A percentile compares a stretch with the other conserved stretches of the same genome.
Evolutionary conservation across 2,888 invertebrate species (phyloP).

Genomic region (Stenoptilia bipunctidactyla): DNA sequence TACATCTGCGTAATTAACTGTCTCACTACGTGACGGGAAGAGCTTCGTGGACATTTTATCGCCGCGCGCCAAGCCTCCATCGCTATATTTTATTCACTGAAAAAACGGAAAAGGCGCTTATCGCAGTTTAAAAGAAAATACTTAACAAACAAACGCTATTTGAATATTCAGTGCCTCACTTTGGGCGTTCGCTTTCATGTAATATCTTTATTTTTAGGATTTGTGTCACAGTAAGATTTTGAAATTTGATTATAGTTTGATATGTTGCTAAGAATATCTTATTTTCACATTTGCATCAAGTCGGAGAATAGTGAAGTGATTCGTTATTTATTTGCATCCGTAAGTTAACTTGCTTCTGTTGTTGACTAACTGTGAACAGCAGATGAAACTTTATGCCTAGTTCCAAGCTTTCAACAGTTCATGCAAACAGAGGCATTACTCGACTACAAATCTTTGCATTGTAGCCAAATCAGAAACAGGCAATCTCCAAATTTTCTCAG

Average conservation of each 20-base stretch:
- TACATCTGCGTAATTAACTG: slow-evolving; percentile 70
- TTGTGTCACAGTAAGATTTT: too few species aligned
- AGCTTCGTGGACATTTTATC: slow-evolving; percentile 60
- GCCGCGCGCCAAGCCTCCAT: slow-evolving; percentile 43
- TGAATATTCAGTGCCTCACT: slow-evolving; percentile 54
- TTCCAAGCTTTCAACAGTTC: not conserved
- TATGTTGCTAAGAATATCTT: too few species aligned
- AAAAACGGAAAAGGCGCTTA: slow-evolving; percentile 54
- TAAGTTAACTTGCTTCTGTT: too few species aligned
- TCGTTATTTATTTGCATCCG: too few species aligned
- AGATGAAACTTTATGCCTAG: not conserved
- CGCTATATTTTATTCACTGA: slow-evolving; percentile 57
- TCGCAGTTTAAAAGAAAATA: slow-evolving; percentile 54
- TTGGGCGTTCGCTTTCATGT: slow-evolving; percentile 47
- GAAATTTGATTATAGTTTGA: too few species aligned
- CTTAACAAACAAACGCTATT: slow-evolving; percentile 60
- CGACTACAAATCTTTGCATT: slow-evolving; percentile 18
- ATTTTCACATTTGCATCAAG: too few species aligned
- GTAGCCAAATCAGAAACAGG: slow-evolving; percentile 38
- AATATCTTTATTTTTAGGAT: slow-evolving; percentile 28
- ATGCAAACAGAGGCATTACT: slow-evolving; percentile 6
- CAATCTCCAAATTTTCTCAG: slow-evolving; percentile 48
- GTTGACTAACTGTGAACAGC: too few species aligned
- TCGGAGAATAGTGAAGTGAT: too few species aligned
- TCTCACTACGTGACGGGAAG: slow-evolving; percentile 68